Percentiles rank a stretch among this genome's conserved stretches.
Conservation (phyloP, 2,797 vertebrate genomes). For the Bradypodion ventrale region DNA sequence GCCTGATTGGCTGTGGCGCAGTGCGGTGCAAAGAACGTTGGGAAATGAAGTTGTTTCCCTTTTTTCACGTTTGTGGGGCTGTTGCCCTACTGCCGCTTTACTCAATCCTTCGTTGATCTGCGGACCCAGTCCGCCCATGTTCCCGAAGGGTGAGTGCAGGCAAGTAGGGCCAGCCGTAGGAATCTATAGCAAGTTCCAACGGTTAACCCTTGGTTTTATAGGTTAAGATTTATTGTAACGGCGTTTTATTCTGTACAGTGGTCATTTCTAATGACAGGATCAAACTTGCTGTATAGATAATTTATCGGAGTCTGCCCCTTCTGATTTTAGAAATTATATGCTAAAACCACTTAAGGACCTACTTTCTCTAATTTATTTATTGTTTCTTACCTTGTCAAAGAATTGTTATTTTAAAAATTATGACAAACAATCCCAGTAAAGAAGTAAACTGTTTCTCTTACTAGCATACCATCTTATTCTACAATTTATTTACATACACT, state of each 20-base stretch:
- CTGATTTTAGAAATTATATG: slow-evolving; percentile 55
- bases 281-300: slow-evolving; percentile 50
- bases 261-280: slow-evolving; percentile 54
- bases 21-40: no score
- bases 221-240: slow-evolving; percentile 42
- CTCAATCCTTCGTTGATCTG: no score
- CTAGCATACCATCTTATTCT: background rate
- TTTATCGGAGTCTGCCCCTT: slow-evolving; percentile 53
- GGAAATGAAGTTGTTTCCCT: no score
- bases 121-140: no score
- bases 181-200: no score
- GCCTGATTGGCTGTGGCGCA: no score
- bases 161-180: no score
- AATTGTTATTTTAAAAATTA: slow-evolving; percentile 15
- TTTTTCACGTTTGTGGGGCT: no score
- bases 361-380: slow-evolving; percentile 42
- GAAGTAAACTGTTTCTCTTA: background rate
- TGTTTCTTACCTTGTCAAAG: slow-evolving; percentile 36
- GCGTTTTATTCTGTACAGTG: slow-evolving; percentile 51
- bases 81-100: no score
- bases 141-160: no score
- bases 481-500: slow-evolving; percentile 42
- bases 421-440: background rate
- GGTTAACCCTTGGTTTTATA: no score
- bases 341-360: slow-evolving; percentile 39